A percentile compares a stretch with the other conserved stretches of the same genome.
Conservation (phyloP, 2,888 invertebrate genomes). For the Rambutsinella grinnellia region DNA sequence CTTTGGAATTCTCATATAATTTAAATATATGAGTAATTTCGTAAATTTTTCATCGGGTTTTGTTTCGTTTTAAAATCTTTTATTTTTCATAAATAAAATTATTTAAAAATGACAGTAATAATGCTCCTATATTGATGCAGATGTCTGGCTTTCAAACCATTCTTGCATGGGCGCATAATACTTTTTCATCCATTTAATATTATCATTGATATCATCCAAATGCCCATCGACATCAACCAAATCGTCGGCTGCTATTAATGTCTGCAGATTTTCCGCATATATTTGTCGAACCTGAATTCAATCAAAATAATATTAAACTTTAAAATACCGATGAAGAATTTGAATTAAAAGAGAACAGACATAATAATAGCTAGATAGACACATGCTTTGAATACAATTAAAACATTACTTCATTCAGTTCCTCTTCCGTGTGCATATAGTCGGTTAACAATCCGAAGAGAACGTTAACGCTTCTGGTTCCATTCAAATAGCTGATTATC, state of each 20-base stretch:
- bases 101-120: background rate
- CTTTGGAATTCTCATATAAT: too few relatives aligned
- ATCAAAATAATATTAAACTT: too few relatives aligned
- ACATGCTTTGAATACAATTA: too few relatives aligned
- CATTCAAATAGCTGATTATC: constrained; percentile 26
- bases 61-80: too few relatives aligned
- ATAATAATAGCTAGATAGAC: too few relatives aligned
- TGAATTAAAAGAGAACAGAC: too few relatives aligned
- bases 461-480: constrained; percentile 21
- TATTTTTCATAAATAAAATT: background rate
- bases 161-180: constrained; percentile 37
- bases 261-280: constrained; percentile 19
- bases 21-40: too few relatives aligned
- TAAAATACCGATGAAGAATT: too few relatives aligned
- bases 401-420: constrained; percentile 32
- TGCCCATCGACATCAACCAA: constrained; percentile 24
- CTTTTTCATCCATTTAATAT: constrained; percentile 41
- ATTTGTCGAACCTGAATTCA: constrained; percentile 20
- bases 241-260: constrained; percentile 5
- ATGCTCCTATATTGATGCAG: background rate
- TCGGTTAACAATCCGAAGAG: constrained; percentile 31
- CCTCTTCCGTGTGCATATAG: constrained; percentile 41
- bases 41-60: too few relatives aligned
- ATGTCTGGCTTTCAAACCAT: constrained; percentile 47
- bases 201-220: constrained; percentile 24